Evolutionary conservation across 2,797 vertebrate species (phyloP).

Genomic region (Characodon lateralis): DNA sequence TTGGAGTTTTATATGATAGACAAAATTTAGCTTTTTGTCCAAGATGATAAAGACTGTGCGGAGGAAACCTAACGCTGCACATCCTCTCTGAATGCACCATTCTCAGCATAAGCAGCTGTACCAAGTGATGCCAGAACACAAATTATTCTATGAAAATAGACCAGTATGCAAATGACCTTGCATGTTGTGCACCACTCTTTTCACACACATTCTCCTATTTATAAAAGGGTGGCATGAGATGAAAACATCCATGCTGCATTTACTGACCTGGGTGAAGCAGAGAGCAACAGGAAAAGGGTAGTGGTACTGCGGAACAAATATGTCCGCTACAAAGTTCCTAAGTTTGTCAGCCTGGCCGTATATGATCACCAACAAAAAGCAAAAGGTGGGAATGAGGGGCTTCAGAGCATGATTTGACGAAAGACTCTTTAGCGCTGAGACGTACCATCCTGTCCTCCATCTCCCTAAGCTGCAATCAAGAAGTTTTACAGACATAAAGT

Average conservation of each 20-base stretch:
- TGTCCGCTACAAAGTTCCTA: constrained; percentile 70
- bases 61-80: no score
- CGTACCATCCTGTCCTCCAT: constrained; percentile 41
- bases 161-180: neutral
- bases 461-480: constrained; percentile 44
- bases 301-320: constrained; percentile 84
- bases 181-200: neutral
- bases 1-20: neutral
- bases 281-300: constrained; percentile 75
- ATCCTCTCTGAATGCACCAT: no score
- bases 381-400: constrained; percentile 48
- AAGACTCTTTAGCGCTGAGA: constrained; percentile 31
- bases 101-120: constrained; percentile 8
- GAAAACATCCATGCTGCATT: neutral
- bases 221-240: no score
- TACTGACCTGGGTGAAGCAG: constrained; percentile 79
- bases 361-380: constrained; percentile 54
- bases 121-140: neutral
- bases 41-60: no score
- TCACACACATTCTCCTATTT: neutral
- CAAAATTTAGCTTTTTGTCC: neutral
- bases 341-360: constrained; percentile 74
- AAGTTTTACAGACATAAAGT: neutral
- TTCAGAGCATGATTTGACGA: constrained; percentile 43
- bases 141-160: constrained; percentile 8